Percentiles rank a stretch among this genome's conserved stretches.
Evolutionary conservation across 53 echinoderm and acorn worm species (phyloP).

Genomic region (Echinometra lucunter): DNA sequence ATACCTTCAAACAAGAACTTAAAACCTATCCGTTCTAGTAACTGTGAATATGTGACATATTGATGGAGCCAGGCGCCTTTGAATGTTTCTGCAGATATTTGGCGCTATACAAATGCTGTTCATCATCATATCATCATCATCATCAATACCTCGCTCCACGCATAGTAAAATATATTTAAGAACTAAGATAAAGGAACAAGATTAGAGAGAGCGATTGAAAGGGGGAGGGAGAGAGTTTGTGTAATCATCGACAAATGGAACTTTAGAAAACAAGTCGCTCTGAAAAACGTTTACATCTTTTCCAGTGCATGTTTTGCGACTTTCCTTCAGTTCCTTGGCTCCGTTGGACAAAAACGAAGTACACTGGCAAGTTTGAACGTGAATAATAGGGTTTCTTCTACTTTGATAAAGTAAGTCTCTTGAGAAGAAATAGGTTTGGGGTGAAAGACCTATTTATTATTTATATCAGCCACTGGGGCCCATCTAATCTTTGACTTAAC

Average conservation of each 20-base stretch:
- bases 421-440: neutral
- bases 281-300: neutral
- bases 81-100: no score
- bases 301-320: neutral
- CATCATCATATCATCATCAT: no score
- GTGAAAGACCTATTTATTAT: conserved; percentile 39
- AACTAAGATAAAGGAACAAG: neutral
- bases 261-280: neutral
- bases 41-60: no score
- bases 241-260: neutral
- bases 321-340: neutral
- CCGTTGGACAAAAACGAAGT: neutral
- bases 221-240: neutral
- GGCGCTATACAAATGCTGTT: no score
- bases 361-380: conserved; percentile 36
- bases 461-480: neutral
- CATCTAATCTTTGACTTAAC: conserved; percentile 20
- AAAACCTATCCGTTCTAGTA: no score
- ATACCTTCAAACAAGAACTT: no score
- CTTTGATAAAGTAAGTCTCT: conserved; percentile 4
- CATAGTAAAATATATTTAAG: no score
- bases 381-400: conserved; percentile 31
- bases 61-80: no score
- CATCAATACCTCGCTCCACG: no score
- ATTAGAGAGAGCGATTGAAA: neutral